Evolutionary conservation across 30 jellyfish, hydroid and myxozoan genomes (phyloP), one percentile per base, ranked within the genome.

Genomic region (Hydractinia echinata): DNA sequence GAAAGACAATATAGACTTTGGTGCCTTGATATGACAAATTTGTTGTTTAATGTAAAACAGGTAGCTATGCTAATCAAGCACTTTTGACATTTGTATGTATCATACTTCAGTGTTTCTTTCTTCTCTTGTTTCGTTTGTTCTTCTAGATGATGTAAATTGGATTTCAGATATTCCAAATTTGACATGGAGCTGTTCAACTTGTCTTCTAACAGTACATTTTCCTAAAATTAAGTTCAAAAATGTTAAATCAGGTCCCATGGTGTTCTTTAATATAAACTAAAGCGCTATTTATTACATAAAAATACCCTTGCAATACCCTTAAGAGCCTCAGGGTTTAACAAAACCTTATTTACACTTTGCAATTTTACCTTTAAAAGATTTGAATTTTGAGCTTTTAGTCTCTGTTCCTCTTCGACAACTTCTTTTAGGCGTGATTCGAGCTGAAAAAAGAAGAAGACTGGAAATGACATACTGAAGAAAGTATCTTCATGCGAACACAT

Each of bases 181-280:
- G 89, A 68, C 66, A 91, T 83, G 18, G 97, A 91, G 58, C 66
- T 18, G 60, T 82, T 91, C 56, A 91, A 84, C 60, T 86, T 49
- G 53, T 91, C 97, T 66, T 91, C 97, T 4, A 91, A 83, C 62
- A 77, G 88, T 15, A 84, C 68, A 78, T 91, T 91, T 64, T 91
- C 96, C 97, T 91, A 58, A 16, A 76, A 81, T 16, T 61, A n/a
- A 0, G 76, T 48, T 20, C 5, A 11, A 15, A 50, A 64, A 64
- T 13, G 39, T n/a, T 13, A 64, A 0, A 30, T 30, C 44, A 30
- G 44, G 44, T 30, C 44, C 44, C 44, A 30, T 30, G 44, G 44
- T 30, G 44, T 30, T 30, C 44, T 30, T 30, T 30, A 30, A 30
- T 30, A 30, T 2, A 30, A 30, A 30, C 44, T 30, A 30, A 30